Evolutionary conservation across 2,888 invertebrate genomes (phyloP).

Genomic region (Gisinianus flammeolus): DNA sequence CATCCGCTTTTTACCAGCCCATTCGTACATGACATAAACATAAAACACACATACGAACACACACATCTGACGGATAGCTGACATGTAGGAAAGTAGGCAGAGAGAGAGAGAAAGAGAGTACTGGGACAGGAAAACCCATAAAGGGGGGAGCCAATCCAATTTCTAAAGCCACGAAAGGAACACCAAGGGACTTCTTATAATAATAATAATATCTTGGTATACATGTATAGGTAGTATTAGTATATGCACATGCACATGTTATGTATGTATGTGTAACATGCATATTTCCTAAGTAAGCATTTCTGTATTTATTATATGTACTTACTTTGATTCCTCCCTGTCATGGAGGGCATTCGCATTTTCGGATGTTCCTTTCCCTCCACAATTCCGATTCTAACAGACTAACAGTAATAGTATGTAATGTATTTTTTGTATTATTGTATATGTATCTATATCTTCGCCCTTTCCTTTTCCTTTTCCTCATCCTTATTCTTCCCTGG

Average conservation of each 20-base stretch:
- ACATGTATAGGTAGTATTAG: neutral
- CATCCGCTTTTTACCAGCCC: slow-evolving; percentile 7
- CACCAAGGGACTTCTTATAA: neutral
- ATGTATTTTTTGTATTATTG: too few species aligned
- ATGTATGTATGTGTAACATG: too few species aligned
- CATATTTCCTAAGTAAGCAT: too few species aligned
- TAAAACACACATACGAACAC: neutral
- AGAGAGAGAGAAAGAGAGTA: neutral
- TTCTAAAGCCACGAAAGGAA: neutral
- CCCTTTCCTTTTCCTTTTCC: neutral
- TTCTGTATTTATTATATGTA: too few species aligned
- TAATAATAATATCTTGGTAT: neutral
- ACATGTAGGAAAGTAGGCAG: neutral
- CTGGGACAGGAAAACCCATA: slow-evolving; percentile 7
- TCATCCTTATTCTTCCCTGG: neutral
- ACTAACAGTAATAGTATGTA: neutral
- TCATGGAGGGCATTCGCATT: neutral
- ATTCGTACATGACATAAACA: neutral
- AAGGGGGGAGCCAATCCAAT: neutral
- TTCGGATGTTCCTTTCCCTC: neutral
- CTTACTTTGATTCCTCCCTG: neutral
- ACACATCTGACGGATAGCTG: neutral
- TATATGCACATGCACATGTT: neutral
- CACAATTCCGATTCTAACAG: neutral
- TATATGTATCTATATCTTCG: too few species aligned